Evolutionary conservation across 2,797 vertebrate genomes (phyloP), one percentile per base, ranked within the genome.

Genomic region (Sebastes hubbsi): DNA sequence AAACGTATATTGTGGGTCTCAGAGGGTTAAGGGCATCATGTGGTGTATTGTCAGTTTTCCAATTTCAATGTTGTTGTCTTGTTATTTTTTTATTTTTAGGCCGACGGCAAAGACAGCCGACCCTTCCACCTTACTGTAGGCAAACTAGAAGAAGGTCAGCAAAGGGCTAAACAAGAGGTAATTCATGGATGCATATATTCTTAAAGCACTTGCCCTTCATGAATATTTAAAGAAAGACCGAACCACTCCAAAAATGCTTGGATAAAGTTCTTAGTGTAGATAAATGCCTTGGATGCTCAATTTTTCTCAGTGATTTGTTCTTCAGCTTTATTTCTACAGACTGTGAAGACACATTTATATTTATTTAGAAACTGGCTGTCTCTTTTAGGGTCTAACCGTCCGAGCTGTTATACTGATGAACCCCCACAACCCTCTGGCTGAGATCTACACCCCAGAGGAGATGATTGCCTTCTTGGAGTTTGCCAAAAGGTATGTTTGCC

Each of bases 391-490:
- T 58, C 67, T 96, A 77, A 94, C 74, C 73, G 94, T 99, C 79
- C 96, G 95, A 91, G 98, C 95, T 55, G 88, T 99, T 79, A 97
- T 99, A 88, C 95, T 99, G 75, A 94, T 99, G 88, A 99, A 98
- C 94, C 98, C 98, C 36, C 97, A 99, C 83, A 99, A 99, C 90
- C 99, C 98, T 29, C 92, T 99, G 81, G 98, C 98, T 38, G 97
- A 98, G 34, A 85, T 99, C 91, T 99, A 98, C 92, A 96, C 97
- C 20, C 85, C 86, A 0, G 89, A 95, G 85, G 97, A 99, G 87
- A 96, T 99, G 91, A 91, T 85, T 74, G 94, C 94, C 82, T 98
- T 97, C 89, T 94, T 99, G 94, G 96, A 97, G 84, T 99, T 99
- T 95, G 98, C 98, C 70, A 97, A 97, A 96, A 97, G 96, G 99